Evolutionary conservation across 2,113 vertebrate species (phyloP), one percentile per base, ranked within the genome.

Genomic region (Glaucomys volans): DNA sequence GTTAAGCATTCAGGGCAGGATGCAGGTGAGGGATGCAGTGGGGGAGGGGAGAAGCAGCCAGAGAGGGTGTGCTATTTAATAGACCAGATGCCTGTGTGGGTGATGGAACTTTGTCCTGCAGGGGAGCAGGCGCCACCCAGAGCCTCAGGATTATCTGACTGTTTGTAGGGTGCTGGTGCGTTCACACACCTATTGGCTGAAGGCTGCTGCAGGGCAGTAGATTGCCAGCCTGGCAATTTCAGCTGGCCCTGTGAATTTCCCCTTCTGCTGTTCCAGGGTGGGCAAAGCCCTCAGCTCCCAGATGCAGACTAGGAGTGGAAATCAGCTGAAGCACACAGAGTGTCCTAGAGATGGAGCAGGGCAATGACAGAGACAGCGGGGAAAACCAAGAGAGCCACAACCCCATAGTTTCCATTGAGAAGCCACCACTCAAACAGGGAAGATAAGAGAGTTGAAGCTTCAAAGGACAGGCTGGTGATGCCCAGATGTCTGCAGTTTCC

Each of bases 401-500:
- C 71, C n/a, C 1, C 0, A 47, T 50, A 20, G 42, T 66, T 81
- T 66, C 90, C 75, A 84, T 37, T 22, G 24, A 79, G 89, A 80
- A 42, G 37, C 17, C 35, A 35, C 59, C 35, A 14, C 22, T 67
- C 52, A 86, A 90, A 87, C 44, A 74, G 82, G 75, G 50, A 42
- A 80, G 90, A 72, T 67, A 79, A 90, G 66, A 17, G 35, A 13
- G 52, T 8, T 8, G 30, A 9, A 37, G 42, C 92, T 90, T 97
- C 95, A 95, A 95, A 95, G 90, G 74, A 72, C 42, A 87, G 35
- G 52, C 6, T 1, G 11, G 52, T 37, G 92, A 95, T 96, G 94
- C 94, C 92, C 8, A 90, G 96, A 97, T 97, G 97, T 96, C 97
- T 97, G 94, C 24, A 66, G 64, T 20, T 8, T 4, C 0, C 0